Percentiles rank a stretch among this genome's conserved stretches.
phyloP scores from a whole-genome alignment of 2,888 invertebrate species.

The Drosophila algonquin region DNA sequence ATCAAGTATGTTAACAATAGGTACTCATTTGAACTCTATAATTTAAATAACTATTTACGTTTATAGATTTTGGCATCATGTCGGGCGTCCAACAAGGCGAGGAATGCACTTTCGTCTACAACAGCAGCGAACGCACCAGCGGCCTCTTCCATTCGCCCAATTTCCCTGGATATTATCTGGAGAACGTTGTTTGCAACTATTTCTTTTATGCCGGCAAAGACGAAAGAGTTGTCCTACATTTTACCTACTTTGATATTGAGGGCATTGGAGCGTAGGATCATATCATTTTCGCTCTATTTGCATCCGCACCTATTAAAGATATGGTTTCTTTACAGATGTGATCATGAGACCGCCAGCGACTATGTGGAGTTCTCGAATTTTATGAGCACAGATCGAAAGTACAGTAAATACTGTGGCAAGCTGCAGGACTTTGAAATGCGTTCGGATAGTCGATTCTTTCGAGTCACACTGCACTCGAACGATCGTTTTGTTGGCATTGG shows the following conservation, averaged over 20 bases:
- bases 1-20: slow-evolving; percentile 89
- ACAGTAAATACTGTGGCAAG: slow-evolving; percentile 93
- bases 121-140: slow-evolving; percentile 91
- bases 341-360: slow-evolving; percentile 95
- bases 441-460: slow-evolving; percentile 96
- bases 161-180: slow-evolving; percentile 94
- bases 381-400: slow-evolving; percentile 94
- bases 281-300: slow-evolving; percentile 80
- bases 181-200: slow-evolving; percentile 95
- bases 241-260: slow-evolving; percentile 96
- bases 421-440: slow-evolving; percentile 89
- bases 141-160: slow-evolving; percentile 94
- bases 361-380: slow-evolving; percentile 98
- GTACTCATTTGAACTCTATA: not conserved
- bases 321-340: slow-evolving; percentile 88
- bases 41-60: not conserved
- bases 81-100: slow-evolving; percentile 91
- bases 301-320: not conserved
- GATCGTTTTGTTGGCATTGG: slow-evolving; percentile 96
- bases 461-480: slow-evolving; percentile 97
- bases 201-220: slow-evolving; percentile 92
- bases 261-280: slow-evolving; percentile 95
- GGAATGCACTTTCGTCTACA: slow-evolving; percentile 94
- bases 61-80: slow-evolving; percentile 94
- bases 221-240: slow-evolving; percentile 92